phyloP scores from a whole-genome alignment of 2,113 vertebrate species.

The Dissostichus mawsoni region DNA sequence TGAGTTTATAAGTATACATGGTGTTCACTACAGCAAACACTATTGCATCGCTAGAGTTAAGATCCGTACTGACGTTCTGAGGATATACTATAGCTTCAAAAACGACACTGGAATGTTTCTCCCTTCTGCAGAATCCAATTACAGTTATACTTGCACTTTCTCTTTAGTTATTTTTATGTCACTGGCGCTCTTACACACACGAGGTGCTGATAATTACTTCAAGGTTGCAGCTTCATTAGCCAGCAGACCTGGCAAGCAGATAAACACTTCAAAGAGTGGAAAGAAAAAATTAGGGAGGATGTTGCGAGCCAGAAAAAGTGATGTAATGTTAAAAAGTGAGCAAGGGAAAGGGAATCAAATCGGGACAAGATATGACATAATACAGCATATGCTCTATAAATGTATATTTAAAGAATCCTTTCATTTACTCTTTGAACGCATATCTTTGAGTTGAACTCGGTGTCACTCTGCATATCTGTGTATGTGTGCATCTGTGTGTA shows the following conservation, averaged over 20 bases:
- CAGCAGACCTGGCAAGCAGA: constrained; percentile 56
- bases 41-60: background rate
- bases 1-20: background rate
- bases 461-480: constrained; percentile 4
- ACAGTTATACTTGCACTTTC: constrained; percentile 26
- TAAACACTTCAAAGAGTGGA: constrained; percentile 69
- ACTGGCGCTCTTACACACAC: constrained; percentile 34
- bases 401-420: background rate
- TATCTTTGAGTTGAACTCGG: background rate
- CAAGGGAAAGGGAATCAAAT: constrained; percentile 16
- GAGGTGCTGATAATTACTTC: constrained; percentile 62
- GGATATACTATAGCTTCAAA: background rate
- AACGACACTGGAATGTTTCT: background rate
- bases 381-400: background rate
- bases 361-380: background rate
- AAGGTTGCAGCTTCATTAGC: constrained; percentile 62
- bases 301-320: constrained; percentile 33
- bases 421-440: background rate
- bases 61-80: background rate
- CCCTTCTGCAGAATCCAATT: constrained; percentile 19
- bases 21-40: background rate
- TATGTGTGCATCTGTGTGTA: constrained; percentile 8
- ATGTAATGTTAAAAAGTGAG: constrained; percentile 45
- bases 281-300: constrained; percentile 12
- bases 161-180: constrained; percentile 33